Evolutionary conservation across 2,888 invertebrate species (phyloP), one percentile per base, ranked within the genome.

Genomic region (Drosophila eohydei): DNA sequence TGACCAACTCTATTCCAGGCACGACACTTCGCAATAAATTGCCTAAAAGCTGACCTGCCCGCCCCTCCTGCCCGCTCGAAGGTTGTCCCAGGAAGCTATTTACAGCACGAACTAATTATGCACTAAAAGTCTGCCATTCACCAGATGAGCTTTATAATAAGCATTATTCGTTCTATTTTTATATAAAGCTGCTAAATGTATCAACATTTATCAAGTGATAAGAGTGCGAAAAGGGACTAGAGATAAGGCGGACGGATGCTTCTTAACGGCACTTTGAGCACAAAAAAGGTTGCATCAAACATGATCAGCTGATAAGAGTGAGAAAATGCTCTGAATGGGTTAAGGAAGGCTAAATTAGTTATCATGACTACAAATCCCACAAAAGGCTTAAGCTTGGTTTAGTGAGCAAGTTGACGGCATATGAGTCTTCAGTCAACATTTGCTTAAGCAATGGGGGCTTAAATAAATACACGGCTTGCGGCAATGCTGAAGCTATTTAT

Each of bases 51-150:
- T 38, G 52, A 50, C 9, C 51, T 26, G 26, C n/a, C 30, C 12
- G 8, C 8, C 41, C 6, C 26, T 2, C 12, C 16, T 41, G 43
- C 28, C 14, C 43, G n/a, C 14, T 30, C 2, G 6, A 43, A 46
- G 38, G 32, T 11, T 16, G 8, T 21, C 41, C 1, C 21, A 26
- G 46, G 40, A 12, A 38, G 21, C 9, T 38, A 40, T 44, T 59
- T 41, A 54, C 72, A 56, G 62, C 28, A 43, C 40, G 8, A 21
- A 1, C 28, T 71, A 62, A 74, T 74, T 64, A 55, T 34, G 46
- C 26, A 41, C 52, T 40, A 9, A 14, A 7, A 7, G 30, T n/a
- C 36, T 26, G 16, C 12, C 36, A 44, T n/a, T 36, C 34, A 46
- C 16, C 52, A 41, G 52, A 46, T 57, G 54, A 55, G 32, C 32